Evolutionary conservation across 2,888 invertebrate genomes (phyloP).

Genomic region (Aethes cnicana): DNA sequence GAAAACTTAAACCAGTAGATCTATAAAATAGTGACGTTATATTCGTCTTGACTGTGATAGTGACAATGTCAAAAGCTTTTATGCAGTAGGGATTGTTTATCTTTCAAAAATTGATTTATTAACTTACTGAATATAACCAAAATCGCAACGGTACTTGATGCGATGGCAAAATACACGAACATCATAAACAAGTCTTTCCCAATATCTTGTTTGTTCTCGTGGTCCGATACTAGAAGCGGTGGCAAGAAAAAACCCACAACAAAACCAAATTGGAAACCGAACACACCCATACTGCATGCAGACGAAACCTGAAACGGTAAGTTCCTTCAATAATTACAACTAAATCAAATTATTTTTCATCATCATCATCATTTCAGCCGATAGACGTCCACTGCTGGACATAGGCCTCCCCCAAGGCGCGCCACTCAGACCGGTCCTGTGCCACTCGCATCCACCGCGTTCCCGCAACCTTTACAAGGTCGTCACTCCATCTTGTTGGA

Average conservation of each 20-base stretch:
- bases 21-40: slow-evolving; percentile 1
- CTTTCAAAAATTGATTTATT: too few species aligned
- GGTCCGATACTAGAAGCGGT: slow-evolving; percentile 78
- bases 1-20: not conserved
- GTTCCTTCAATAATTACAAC: not conserved
- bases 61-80: too few species aligned
- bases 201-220: slow-evolving; percentile 64
- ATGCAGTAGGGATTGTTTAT: too few species aligned
- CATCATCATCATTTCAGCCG: too few species aligned
- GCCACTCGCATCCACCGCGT: too few species aligned
- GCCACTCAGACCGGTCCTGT: too few species aligned
- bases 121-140: slow-evolving; percentile 75
- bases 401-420: too few species aligned
- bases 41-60: too few species aligned
- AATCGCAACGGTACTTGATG: slow-evolving; percentile 81
- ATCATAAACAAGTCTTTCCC: slow-evolving; percentile 56
- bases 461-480: too few species aligned
- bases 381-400: too few species aligned
- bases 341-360: too few species aligned
- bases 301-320: slow-evolving; percentile 65
- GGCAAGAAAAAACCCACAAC: slow-evolving; percentile 87
- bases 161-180: slow-evolving; percentile 47
- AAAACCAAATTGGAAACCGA: slow-evolving; percentile 88
- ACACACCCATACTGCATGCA: slow-evolving; percentile 87
- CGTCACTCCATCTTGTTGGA: too few species aligned